Evolutionary conservation across 64 coral and sea anemone species (phyloP), one percentile per base, ranked within the genome.

Genomic region (Platygyra sinensis): DNA sequence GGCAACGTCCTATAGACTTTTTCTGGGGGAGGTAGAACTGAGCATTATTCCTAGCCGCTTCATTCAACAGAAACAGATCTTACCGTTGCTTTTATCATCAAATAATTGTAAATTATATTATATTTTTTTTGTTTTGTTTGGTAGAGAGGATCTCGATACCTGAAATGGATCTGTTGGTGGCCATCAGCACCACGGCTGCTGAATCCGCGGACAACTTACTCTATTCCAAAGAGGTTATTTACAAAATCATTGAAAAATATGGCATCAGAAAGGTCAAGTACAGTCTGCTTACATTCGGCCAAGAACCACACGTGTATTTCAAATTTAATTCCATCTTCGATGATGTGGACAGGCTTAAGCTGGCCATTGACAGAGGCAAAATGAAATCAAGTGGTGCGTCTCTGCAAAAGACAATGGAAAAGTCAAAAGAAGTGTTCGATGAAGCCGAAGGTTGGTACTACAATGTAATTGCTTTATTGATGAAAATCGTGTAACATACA

Each of bases 201-300:
- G 60, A 87, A 30, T 89, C 91, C 18, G 32, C 77, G 32, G 73
- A 42, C 10, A 96, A 96, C 74, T 87, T 96, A 32, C 72, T 49
- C 18, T 93, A 96, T 62, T 87, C 89, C 46, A 93, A 96, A 30
- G 55, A 93, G 17, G 78, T 96, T 60, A 73, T 96, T 42, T 90
- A 96, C 55, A 90, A 78, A 54, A 87, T 96, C 54, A 89, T 96
- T 54, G 81, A 42, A 0, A 96, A 90, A 60, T 93, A 93, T 74
- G 94, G 94, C 55, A 79, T 81, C 50, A 31, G 42, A 10, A 90
- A 83, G 74, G 67, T 96, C 11, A 75, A 89, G 11, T 96, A 96
- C 33, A 90, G 87, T 19, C 51, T 96, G 30, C 79, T 96, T 9
- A 78, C 89, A 16, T 92, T 93, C 75, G 94, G 94, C 12, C 52